Evolutionary conservation across 1,140 invertebrate species (phyloP).

Genomic region (Palaemon carinicauda): DNA sequence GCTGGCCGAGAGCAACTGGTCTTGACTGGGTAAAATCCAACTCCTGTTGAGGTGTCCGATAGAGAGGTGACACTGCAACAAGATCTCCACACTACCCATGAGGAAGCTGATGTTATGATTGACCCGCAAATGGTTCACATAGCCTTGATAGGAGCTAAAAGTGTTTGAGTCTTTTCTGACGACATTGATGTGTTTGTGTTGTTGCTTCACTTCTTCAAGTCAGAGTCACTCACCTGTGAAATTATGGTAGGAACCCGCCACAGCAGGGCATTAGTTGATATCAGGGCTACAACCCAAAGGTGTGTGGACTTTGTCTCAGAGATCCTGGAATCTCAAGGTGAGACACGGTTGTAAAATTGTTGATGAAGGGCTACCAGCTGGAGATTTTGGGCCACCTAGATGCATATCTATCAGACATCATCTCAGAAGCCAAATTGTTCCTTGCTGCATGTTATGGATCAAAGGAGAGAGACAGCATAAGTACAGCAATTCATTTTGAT

Average conservation of each 20-base stretch:
- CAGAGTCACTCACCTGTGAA: neutral
- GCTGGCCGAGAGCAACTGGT: too few relatives aligned
- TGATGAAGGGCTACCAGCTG: neutral
- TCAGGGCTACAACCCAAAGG: neutral
- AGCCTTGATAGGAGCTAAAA: too few relatives aligned
- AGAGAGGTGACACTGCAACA: too few relatives aligned
- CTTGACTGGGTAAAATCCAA: too few relatives aligned
- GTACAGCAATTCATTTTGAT: neutral
- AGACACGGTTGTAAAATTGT: neutral
- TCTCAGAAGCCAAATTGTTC: neutral
- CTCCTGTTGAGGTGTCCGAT: too few relatives aligned
- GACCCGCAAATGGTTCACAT: neutral
- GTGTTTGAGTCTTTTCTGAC: neutral
- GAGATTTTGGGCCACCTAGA: neutral
- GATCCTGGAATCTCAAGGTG: neutral
- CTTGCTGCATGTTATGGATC: neutral
- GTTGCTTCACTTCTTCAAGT: neutral
- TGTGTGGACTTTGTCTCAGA: neutral
- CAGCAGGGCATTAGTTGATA: neutral
- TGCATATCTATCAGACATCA: neutral
- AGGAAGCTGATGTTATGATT: constrained; percentile 1
- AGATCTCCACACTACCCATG: neutral
- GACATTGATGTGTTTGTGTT: constrained; percentile 2
- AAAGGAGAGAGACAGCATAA: neutral
- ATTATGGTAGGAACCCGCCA: neutral